These are phyloP conservation scores for Tyto alba DNA, from an alignment of 2,113 vertebrate species.

Conservation along the genomic window DNA sequence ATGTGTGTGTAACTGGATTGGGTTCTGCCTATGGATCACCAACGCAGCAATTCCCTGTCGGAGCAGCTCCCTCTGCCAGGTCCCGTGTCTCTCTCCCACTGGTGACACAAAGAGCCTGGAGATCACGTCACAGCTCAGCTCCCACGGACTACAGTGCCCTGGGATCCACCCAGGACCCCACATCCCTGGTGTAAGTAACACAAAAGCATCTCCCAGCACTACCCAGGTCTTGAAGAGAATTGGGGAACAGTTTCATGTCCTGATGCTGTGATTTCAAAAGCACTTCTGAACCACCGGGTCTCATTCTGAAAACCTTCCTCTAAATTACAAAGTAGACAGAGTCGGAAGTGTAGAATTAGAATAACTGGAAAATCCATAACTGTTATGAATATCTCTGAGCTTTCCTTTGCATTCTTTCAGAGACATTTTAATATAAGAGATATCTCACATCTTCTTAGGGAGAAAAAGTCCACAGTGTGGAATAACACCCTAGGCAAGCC, in stretches of 20 bases:
- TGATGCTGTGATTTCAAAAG: not conserved
- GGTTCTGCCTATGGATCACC: not conserved
- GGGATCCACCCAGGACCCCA: not conserved
- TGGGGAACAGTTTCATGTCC: not conserved
- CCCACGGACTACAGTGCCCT: not conserved
- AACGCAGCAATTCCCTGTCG: rapidly evolving
- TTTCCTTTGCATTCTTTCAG: not conserved
- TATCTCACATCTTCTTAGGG: not conserved
- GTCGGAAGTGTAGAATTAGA: not conserved
- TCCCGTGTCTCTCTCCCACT: not conserved
- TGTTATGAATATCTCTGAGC: not conserved
- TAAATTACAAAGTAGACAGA: not conserved
- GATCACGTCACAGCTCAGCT: not conserved
- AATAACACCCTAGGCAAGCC: not conserved
- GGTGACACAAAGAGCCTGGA: not conserved
- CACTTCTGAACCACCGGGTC: rapidly evolving
- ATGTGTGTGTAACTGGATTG: rapidly evolving
- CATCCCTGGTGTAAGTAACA: rapidly evolving
- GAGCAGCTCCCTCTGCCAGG: not conserved
- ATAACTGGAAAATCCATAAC: not conserved
- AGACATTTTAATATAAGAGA: not conserved
- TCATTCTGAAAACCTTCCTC: not conserved
- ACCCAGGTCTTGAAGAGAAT: not conserved
- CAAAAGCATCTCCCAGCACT: not conserved
- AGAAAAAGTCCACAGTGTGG: not conserved